These are phyloP conservation scores for Mechanitis mazaeus DNA, from an alignment of 2,888 invertebrate genomes.

Conservation along the genomic window DNA sequence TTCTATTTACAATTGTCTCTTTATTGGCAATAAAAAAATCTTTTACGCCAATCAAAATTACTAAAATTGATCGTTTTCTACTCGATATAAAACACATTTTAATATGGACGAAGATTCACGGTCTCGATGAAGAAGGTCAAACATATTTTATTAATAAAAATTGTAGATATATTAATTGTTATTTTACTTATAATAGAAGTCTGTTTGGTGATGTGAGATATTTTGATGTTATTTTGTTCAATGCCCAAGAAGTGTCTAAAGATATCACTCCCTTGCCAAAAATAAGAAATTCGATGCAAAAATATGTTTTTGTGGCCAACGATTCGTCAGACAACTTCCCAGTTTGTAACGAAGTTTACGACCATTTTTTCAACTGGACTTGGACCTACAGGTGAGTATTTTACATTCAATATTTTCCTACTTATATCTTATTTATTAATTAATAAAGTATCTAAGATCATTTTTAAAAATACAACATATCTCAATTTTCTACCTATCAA, in stretches of 20 bases:
- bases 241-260: slow-evolving; percentile 44
- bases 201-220: slow-evolving; percentile 47
- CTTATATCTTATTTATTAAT: too few species aligned
- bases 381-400: slow-evolving; percentile 59
- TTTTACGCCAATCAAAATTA: slow-evolving; percentile 25
- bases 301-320: slow-evolving; percentile 58
- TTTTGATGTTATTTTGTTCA: slow-evolving; percentile 59
- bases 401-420: neutral
- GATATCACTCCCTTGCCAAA: slow-evolving; percentile 35
- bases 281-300: slow-evolving; percentile 46
- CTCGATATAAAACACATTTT: slow-evolving; percentile 54
- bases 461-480: too few species aligned
- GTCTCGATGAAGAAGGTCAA: slow-evolving; percentile 43
- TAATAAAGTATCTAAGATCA: too few species aligned
- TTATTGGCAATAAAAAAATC: slow-evolving; percentile 23
- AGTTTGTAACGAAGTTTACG: slow-evolving; percentile 49
- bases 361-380: slow-evolving; percentile 64
- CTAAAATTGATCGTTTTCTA: slow-evolving; percentile 42
- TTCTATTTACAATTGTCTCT: slow-evolving; percentile 19
- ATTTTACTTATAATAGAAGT: slow-evolving; percentile 49
- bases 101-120: slow-evolving; percentile 50
- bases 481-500: too few species aligned
- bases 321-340: slow-evolving; percentile 59
- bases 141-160: slow-evolving; percentile 38
- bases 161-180: slow-evolving; percentile 52